A percentile compares a stretch with the other conserved stretches of the same genome.
phyloP scores from a whole-genome alignment of 2,888 invertebrate species.

The Kryphioiulus occultus region DNA sequence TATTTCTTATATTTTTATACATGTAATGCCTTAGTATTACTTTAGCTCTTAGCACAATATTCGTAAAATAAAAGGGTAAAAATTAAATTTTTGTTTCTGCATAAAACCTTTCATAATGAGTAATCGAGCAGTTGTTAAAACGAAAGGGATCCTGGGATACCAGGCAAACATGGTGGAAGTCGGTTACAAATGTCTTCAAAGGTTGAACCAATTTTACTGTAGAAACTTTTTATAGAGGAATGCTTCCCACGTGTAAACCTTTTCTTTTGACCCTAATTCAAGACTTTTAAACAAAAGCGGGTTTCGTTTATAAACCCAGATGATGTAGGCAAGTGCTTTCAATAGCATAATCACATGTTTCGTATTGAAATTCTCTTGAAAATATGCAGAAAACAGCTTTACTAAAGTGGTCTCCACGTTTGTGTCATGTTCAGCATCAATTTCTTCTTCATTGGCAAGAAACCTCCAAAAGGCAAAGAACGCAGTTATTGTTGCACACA shows the following conservation, averaged over 20 bases:
- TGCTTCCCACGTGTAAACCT: not conserved
- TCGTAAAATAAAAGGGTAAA: too few relatives aligned
- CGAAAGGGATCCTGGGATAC: too few relatives aligned
- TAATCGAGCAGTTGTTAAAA: too few relatives aligned
- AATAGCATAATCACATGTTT: not conserved
- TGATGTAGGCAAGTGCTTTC: not conserved
- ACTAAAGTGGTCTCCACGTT: not conserved
- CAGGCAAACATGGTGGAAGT: too few relatives aligned
- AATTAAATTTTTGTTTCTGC: too few relatives aligned
- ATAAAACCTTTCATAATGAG: too few relatives aligned
- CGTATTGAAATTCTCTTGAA: not conserved
- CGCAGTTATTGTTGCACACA: constrained; percentile 1
- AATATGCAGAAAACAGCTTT: not conserved
- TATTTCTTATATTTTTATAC: too few relatives aligned
- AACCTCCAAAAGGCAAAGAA: not conserved
- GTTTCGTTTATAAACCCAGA: constrained; percentile 23
- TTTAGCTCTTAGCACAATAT: too few relatives aligned
- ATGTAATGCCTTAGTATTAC: too few relatives aligned
- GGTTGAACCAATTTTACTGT: too few relatives aligned
- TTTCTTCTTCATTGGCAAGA: not conserved
- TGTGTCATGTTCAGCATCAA: not conserved
- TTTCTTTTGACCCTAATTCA: not conserved
- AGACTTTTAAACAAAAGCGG: constrained; percentile 23
- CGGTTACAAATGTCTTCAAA: too few relatives aligned
- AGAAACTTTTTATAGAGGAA: not conserved